phyloP scores from a whole-genome alignment of 2,888 invertebrate species.

The Cyclophora albipunctata region DNA sequence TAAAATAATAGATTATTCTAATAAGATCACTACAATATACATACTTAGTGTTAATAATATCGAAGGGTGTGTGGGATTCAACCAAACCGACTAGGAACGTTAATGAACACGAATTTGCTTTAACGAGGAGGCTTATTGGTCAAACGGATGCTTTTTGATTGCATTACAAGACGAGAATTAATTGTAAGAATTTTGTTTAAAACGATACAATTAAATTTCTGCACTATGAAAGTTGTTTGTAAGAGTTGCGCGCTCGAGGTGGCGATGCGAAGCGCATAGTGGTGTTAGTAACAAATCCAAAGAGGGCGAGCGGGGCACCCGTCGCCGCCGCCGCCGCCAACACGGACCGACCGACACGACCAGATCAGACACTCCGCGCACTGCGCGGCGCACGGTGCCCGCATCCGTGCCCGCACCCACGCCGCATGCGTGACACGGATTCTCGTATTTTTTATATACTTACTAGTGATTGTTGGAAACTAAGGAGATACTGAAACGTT shows the following conservation, averaged over 20 bases:
- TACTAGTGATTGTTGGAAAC: slow-evolving; percentile 65
- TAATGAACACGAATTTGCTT: slow-evolving; percentile 46
- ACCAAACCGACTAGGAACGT: slow-evolving; percentile 38
- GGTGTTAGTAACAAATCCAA: slow-evolving; percentile 56
- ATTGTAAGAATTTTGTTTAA: slow-evolving; percentile 42
- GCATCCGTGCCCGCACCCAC: slow-evolving; percentile 33
- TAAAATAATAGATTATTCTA: slow-evolving; percentile 66
- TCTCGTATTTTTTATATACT: slow-evolving; percentile 65
- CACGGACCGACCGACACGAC: slow-evolving; percentile 4
- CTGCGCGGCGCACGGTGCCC: slow-evolving; percentile 30
- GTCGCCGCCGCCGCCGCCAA: slow-evolving; percentile 8
- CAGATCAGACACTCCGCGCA: slow-evolving; percentile 2
- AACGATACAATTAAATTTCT: slow-evolving; percentile 40
- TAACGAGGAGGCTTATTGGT: slow-evolving; percentile 58
- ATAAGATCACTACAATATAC: slow-evolving; percentile 40
- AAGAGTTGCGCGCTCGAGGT: background rate
- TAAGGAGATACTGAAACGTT: slow-evolving; percentile 61
- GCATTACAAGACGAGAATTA: slow-evolving; percentile 26
- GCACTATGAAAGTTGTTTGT: slow-evolving; percentile 37
- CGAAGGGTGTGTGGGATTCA: slow-evolving; percentile 57
- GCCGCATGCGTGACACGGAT: slow-evolving; percentile 34
- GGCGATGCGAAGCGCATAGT: background rate
- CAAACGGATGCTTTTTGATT: slow-evolving; percentile 46
- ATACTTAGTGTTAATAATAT: slow-evolving; percentile 36
- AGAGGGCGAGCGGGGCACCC: slow-evolving; percentile 25